Base-by-base conservation (phyloP, 2,113 vertebrate genomes). In the Pelecanoides urinatrix region DNA sequence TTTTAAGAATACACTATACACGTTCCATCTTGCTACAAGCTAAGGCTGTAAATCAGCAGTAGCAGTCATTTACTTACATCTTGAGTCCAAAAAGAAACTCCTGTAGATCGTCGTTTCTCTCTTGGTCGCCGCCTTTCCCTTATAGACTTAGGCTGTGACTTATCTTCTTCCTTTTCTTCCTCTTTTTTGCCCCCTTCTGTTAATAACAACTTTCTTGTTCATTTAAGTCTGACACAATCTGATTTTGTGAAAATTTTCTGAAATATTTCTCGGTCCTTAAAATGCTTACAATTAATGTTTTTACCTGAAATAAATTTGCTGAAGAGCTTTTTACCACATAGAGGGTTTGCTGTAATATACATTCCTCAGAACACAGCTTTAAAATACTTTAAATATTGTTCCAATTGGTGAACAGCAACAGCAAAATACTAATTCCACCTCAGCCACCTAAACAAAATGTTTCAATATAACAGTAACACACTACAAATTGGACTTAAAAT, bases 81-180 rank as follows among this genome's bases (percentile, higher is more conserved):
- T 87, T 99, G 99, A 91, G 98, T 99, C 99, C 99, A 99, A 97
- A 98, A 99, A 45, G 99, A 99, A 84, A 99, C 99, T 56, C 99
- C 99, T 3, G 99, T 99, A 92, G 99, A 99, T 90, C 99, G 98
- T 85, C 99, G 98, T 96, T 99, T 99, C 97, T 99, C 99, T 96
- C 99, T 99, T 58, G 99, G 99, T 96, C 99, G 98, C 94, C 99
- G 96, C 93, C 99, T 99, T 95, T 99, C 99, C 96, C 99, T 98
- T 98, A 99, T 99, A 96, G 99, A 99, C 96, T 99, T 99, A 49
- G 99, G 96, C 84, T 99, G 99, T 88, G 99, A 99, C 97, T 99
- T 99, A 98, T 99, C 99, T 96, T 99, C 99, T 63, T 99, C 99
- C 93, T 98, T 99, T 90, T 99, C 99, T 26, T 99, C 99, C 86